Conservation (phyloP, 2,113 vertebrate genomes). For the Picathartes gymnocephalus region DNA sequence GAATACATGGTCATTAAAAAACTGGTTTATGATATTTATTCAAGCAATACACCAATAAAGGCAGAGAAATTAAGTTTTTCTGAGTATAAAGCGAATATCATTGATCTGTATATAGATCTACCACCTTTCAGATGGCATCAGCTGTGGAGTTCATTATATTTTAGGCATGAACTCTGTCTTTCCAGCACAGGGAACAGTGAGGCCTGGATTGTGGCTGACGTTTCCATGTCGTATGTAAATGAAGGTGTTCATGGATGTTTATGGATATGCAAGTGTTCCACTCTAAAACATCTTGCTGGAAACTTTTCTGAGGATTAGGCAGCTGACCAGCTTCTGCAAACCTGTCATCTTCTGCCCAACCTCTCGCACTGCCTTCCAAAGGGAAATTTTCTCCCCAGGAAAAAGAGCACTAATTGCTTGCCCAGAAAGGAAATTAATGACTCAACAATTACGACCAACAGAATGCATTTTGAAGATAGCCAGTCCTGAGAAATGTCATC, state of each 20-base stretch:
- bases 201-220: background rate
- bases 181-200: background rate
- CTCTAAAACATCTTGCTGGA: background rate
- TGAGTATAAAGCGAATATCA: background rate
- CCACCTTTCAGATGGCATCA: background rate
- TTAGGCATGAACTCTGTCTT: background rate
- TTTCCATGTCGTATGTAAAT: background rate
- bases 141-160: background rate
- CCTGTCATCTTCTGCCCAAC: background rate
- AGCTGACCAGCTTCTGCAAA: background rate
- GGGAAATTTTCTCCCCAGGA: background rate
- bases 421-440: slow-evolving; percentile 23
- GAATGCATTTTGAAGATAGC: background rate
- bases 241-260: background rate
- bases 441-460: background rate
- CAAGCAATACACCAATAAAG: background rate
- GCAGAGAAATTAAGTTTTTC: background rate
- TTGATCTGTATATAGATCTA: background rate
- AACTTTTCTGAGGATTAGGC: background rate
- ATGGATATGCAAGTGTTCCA: background rate
- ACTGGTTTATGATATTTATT: background rate
- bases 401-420: background rate
- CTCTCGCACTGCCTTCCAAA: background rate
- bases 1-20: background rate
- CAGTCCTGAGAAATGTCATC: background rate